Evolutionary conservation across 2,113 vertebrate species (phyloP).

Genomic region (Sylvia atricapilla): DNA sequence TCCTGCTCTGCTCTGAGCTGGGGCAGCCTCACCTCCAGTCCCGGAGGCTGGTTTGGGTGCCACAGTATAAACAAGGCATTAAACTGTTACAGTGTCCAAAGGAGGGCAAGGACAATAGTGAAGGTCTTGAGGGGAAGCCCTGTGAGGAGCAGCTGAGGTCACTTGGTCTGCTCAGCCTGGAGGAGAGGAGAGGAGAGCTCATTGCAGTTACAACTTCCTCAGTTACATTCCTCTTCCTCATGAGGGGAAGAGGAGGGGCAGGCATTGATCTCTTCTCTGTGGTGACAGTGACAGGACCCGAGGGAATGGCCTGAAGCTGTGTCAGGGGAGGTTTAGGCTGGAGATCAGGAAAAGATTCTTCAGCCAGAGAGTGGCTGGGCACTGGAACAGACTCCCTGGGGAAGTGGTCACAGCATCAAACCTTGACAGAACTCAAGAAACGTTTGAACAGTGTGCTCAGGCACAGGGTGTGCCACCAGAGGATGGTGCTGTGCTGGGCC

Average conservation of each 20-base stretch:
- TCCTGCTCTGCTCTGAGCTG: neutral
- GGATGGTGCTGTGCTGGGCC: neutral
- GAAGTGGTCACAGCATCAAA: neutral
- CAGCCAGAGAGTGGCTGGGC: fast-evolving
- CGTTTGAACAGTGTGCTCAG: neutral
- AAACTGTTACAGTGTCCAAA: neutral
- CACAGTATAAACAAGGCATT: neutral
- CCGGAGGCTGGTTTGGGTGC: no score
- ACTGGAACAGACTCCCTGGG: neutral
- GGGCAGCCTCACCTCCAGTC: no score
- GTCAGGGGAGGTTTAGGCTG: neutral
- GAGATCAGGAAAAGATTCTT: neutral
- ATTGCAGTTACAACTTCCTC: fast-evolving
- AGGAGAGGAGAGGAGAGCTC: neutral
- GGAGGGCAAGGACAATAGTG: neutral
- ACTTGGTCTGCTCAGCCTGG: neutral
- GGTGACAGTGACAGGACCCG: fast-evolving
- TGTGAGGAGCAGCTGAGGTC: neutral
- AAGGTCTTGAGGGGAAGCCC: neutral
- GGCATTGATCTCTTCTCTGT: neutral
- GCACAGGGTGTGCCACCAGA: neutral
- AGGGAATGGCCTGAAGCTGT: neutral
- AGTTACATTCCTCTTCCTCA: no score
- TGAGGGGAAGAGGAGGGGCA: neutral
- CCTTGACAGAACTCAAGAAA: no score